A percentile compares a stretch with the other conserved stretches of the same genome.
phyloP scores from a whole-genome alignment of 2,797 vertebrate genomes.

The Tokudaia muenninki region DNA sequence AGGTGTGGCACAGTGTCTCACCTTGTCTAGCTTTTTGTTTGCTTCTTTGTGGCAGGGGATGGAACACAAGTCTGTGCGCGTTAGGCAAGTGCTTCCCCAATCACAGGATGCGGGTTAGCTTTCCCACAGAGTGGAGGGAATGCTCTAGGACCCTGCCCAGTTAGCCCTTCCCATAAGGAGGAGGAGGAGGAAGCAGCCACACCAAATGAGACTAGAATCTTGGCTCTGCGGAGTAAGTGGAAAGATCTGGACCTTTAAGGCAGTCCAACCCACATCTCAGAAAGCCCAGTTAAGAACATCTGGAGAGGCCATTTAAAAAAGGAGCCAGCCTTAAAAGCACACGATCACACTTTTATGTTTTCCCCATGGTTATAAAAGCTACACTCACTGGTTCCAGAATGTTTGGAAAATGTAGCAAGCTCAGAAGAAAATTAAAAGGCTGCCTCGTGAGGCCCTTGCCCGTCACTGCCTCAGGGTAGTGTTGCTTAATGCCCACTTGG shows the following conservation, averaged over 20 bases:
- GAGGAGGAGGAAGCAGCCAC: not conserved
- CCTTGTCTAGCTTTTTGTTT: not conserved
- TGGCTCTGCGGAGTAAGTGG: not conserved
- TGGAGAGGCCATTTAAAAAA: conserved; percentile 74
- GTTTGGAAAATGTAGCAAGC: conserved; percentile 69
- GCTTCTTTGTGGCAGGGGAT: not conserved
- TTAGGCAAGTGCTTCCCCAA: not conserved
- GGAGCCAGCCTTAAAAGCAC: conserved; percentile 57
- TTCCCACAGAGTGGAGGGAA: not conserved
- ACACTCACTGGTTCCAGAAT: conserved; percentile 28
- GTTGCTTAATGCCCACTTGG: conserved; percentile 4
- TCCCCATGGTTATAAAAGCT: conserved; percentile 60
- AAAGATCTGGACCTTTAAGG: conserved; percentile 52
- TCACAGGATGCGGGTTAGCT: not conserved
- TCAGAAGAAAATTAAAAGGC: conserved; percentile 62
- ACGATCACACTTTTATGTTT: conserved; percentile 53
- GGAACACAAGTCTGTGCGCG: not conserved
- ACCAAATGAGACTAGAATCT: not conserved
- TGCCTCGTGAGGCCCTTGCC: not conserved
- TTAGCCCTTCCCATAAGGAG: not conserved
- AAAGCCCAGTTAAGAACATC: conserved; percentile 66
- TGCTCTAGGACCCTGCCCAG: not conserved
- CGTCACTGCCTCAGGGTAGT: not conserved
- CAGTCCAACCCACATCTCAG: conserved; percentile 34
- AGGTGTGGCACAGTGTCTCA: not conserved